These are phyloP conservation scores for Passer domesticus DNA, from an alignment of 2,113 vertebrate genomes.

Conservation along the genomic window DNA sequence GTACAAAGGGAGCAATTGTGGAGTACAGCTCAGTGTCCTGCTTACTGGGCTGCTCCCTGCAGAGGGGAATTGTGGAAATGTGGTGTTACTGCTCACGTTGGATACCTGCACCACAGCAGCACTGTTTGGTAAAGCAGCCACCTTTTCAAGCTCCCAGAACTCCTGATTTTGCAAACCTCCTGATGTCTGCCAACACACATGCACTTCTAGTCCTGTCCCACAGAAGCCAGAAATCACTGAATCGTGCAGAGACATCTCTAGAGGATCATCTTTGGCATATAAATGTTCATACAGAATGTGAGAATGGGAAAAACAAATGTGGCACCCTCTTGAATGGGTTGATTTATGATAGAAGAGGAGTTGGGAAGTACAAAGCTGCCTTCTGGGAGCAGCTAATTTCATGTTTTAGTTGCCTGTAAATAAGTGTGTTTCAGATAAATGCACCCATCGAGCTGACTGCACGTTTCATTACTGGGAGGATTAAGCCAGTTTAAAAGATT, in stretches of 20 bases:
- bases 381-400: slow-evolving; percentile 55
- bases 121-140: slow-evolving; percentile 18
- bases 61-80: neutral
- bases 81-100: neutral
- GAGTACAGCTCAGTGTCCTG: neutral
- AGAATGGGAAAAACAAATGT: slow-evolving; percentile 69
- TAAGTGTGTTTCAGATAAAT: slow-evolving; percentile 63
- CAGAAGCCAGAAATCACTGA: slow-evolving; percentile 66
- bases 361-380: slow-evolving; percentile 44
- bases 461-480: slow-evolving; percentile 51
- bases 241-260: slow-evolving; percentile 30
- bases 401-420: slow-evolving; percentile 65
- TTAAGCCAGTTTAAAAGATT: slow-evolving; percentile 64
- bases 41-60: neutral
- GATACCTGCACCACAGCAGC: neutral
- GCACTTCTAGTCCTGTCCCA: neutral
- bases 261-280: slow-evolving; percentile 40
- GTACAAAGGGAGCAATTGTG: neutral
- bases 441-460: slow-evolving; percentile 25
- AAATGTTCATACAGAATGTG: slow-evolving; percentile 51
- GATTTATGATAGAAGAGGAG: slow-evolving; percentile 60
- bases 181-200: slow-evolving; percentile 45
- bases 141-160: slow-evolving; percentile 46
- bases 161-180: slow-evolving; percentile 51
- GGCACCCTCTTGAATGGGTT: slow-evolving; percentile 43